These are phyloP conservation scores for Crotalus horridus DNA, from an alignment of 2,113 vertebrate species.

Conservation along the genomic window DNA sequence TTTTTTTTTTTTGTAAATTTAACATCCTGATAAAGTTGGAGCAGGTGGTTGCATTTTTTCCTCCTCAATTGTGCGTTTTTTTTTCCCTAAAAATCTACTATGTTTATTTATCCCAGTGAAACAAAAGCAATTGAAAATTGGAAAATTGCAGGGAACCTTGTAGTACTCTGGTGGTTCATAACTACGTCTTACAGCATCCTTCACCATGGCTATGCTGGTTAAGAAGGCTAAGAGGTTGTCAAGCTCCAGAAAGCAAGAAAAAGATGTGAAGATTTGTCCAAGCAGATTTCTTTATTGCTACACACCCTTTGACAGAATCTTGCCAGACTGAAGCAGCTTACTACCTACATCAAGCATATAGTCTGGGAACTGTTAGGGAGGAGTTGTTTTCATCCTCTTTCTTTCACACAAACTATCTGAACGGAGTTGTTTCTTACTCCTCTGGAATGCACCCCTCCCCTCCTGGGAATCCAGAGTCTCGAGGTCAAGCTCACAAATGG, in stretches of 20 bases:
- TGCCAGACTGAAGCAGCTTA: neutral
- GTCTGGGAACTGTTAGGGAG: neutral
- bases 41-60: neutral
- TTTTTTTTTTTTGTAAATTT: no score
- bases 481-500: neutral
- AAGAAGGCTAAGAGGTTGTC: neutral
- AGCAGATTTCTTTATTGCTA: neutral
- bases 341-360: neutral
- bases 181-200: neutral
- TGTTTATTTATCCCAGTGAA: neutral
- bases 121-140: neutral
- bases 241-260: neutral
- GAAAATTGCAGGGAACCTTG: neutral
- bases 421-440: neutral
- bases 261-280: neutral
- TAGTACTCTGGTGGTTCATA: neutral
- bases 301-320: neutral
- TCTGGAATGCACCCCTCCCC: neutral
- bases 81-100: neutral
- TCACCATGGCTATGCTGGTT: neutral
- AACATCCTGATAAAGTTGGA: neutral
- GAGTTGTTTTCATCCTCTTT: neutral
- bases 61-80: neutral
- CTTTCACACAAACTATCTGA: neutral
- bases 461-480: neutral